Evolutionary conservation across 2,797 vertebrate species (phyloP).

Genomic region (Glossophaga mutica): DNA sequence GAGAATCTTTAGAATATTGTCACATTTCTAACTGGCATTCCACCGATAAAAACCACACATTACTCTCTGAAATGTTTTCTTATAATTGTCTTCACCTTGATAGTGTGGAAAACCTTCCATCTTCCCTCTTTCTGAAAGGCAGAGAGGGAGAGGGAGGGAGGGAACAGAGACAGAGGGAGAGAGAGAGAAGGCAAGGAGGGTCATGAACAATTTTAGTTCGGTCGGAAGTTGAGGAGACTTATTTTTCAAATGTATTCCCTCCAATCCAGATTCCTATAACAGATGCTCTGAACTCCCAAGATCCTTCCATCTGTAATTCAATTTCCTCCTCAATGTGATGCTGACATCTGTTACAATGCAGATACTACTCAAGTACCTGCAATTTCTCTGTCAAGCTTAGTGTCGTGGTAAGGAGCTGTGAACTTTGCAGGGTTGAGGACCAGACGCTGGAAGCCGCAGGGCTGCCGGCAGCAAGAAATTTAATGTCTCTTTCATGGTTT

Average conservation of each 20-base stretch:
- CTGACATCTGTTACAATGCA: slow-evolving; percentile 70
- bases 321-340: slow-evolving; percentile 61
- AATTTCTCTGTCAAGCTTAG: slow-evolving; percentile 61
- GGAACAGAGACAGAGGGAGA: not conserved
- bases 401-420: slow-evolving; percentile 59
- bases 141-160: not conserved
- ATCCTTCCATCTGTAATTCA: slow-evolving; percentile 73
- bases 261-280: slow-evolving; percentile 66
- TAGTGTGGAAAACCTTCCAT: not conserved
- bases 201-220: slow-evolving; percentile 46
- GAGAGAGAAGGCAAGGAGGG: not conserved
- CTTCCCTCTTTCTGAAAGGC: not conserved
- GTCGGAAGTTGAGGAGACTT: slow-evolving; percentile 60
- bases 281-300: slow-evolving; percentile 63
- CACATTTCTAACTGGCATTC: slow-evolving; percentile 19
- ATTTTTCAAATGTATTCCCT: slow-evolving; percentile 68
- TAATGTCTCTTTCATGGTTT: slow-evolving; percentile 53
- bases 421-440: slow-evolving; percentile 29
- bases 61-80: slow-evolving; percentile 31
- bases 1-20: slow-evolving; percentile 8
- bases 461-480: slow-evolving; percentile 47
- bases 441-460: not conserved
- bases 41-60: not conserved
- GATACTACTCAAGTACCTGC: slow-evolving; percentile 65
- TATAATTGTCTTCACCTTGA: not conserved